Base-by-base conservation (phyloP, 1,140 invertebrate genomes). In the Lordiphosa mommai region DNA sequence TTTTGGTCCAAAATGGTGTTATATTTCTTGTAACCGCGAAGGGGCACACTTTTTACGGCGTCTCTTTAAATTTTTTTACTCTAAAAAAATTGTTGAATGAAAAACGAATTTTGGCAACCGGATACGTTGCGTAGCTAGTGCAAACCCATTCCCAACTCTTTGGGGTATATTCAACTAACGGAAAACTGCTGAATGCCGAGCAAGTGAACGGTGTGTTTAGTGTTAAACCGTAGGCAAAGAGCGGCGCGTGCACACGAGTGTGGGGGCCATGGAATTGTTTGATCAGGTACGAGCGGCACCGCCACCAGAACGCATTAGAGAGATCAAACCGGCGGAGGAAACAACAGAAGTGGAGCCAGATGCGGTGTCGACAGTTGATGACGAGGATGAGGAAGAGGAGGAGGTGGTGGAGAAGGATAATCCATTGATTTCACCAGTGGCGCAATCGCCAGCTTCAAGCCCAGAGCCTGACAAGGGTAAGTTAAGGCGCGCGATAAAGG, bases 201-300 rank as follows among this genome's bases (percentile, higher is more conserved):
- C 20, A 6, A 23, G 20, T 23, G 20, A 23, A 23, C 20, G 0
- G 20, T 16, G 48, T 56, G 29, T 16, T 5, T 13, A 1, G n/a
- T 23, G 37, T 14, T 14, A 59, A 57, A 43, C 30, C 20, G 8
- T 29, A 37, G 37, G 51, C 29, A 50, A 37, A 58, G 3, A 30
- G 8, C 8, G 13, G 20, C 13, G 41, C 12, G 47, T 37, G 7
- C n/a, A 16, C 3, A 8, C 10, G 4, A 16, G 7, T n/a, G 20
- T 17, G 5, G n/a, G 32, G 10, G 34, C 16, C 17, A 82, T 80
- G 76, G 76, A 80, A 40, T 51, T 82, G 7, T 82, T 82, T 23
- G 76, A 82, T 14, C 23, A 71, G 12, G 77, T 82, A 6, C 65
- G 80, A 10, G 61, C 67, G 6, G 77, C 72, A 0, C 61, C 77